Evolutionary conservation across 1,140 invertebrate genomes (phyloP).

Genomic region (Chelonus insularis): DNA sequence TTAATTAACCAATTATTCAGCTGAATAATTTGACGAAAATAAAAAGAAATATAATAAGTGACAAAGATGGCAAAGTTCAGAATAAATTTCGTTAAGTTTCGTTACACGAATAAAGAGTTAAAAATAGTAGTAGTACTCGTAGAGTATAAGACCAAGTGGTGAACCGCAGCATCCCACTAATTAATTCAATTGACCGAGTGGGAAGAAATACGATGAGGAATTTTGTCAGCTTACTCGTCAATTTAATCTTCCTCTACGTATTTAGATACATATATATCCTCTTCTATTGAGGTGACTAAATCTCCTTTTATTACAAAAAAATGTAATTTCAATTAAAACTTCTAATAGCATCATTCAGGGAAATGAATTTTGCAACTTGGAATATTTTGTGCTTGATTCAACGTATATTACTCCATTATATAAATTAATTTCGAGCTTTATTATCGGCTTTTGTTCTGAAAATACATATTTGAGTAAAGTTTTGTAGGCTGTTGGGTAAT

Average conservation of each 20-base stretch:
- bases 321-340: no score
- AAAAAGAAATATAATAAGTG: no score
- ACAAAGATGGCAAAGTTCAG: no score
- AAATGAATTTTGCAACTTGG: no score
- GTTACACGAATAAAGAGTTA: background rate
- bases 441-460: no score
- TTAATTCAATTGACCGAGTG: constrained; percentile 28
- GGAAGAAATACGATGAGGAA: background rate
- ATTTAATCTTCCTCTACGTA: background rate
- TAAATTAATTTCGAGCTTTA: no score
- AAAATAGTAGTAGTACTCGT: background rate
- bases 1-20: no score
- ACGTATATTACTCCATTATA: no score
- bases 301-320: no score
- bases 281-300: background rate
- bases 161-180: constrained; percentile 21
- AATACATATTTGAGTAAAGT: background rate
- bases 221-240: constrained; percentile 16
- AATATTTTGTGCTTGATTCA: no score
- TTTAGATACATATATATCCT: background rate
- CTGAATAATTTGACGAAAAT: no score
- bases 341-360: no score
- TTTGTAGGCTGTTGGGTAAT: background rate
- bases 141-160: background rate
- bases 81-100: background rate